Evolutionary conservation across 1,140 invertebrate species (phyloP), one percentile per base, ranked within the genome.

Genomic region (Drosophila orosa): DNA sequence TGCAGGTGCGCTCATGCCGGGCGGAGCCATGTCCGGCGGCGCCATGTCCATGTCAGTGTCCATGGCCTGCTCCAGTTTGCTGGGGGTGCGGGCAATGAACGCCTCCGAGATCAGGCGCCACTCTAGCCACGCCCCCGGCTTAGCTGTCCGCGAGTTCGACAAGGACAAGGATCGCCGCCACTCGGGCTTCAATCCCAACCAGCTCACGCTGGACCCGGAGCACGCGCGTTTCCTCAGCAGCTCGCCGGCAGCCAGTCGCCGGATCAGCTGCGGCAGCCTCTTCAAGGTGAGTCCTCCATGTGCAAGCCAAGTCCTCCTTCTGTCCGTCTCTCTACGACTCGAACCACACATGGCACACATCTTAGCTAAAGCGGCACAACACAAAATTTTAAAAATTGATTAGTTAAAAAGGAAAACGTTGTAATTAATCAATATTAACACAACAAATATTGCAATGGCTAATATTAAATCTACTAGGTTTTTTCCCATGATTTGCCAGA

Each of bases 221-320:
- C 94, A 94, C 72, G 92, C 93, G 10, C 92, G 93, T 35, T 94
- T 94, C 76, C 87, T 95, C 13, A 95, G 93, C 66, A 93, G 94
- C 74, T 96, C 95, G 9, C 95, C 95, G 8, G 95, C 96, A 52
- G 96, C 95, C 17, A 96, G 95, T 33, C 93, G 96, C 78, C 93
- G 96, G 58, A 96, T 96, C 86, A 96, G 95, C 50, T 96, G 95
- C 72, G 95, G 95, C 54, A 96, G 95, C 91, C 94, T 96, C 45
- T 94, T 96, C 72, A 96, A 94, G 94, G 94, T 94, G 91, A 93
- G 93, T 72, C 44, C 7, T 72, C 44, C n/a, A 60, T 25, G 37
- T 33, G 39, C 44, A 48, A 31, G 33, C 15, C 63, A 19, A 4
- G n/a, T 22, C n/a, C n/a, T 27, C 9, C 19, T 31, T 15, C 31